A percentile compares a stretch with the other conserved stretches of the same genome.
Evolutionary conservation across 2,888 invertebrate genomes (phyloP).

Genomic region (Cephus nigrinus): DNA sequence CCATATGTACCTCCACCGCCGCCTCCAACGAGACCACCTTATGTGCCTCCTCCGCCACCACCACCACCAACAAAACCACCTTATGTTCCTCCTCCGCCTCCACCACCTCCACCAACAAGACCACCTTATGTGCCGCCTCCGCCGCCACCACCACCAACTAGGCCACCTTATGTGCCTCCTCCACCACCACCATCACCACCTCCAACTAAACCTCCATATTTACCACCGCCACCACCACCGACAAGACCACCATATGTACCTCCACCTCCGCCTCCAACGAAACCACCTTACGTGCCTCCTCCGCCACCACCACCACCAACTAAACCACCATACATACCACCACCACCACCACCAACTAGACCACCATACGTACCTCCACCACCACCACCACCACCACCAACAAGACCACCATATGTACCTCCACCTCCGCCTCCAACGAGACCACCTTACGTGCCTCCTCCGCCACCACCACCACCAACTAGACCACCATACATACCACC

Average conservation of each 20-base stretch:
- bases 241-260: too few relatives aligned
- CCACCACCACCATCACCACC: slow-evolving; percentile 16
- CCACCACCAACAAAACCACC: not conserved
- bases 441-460: slow-evolving; percentile 13
- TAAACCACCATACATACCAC: slow-evolving; percentile 9
- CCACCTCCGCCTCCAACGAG: slow-evolving; percentile 5
- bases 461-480: slow-evolving; percentile 6
- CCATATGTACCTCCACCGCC: slow-evolving; percentile 3
- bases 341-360: slow-evolving; percentile 23
- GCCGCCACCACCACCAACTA: slow-evolving; percentile 24
- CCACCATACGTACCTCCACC: slow-evolving; percentile 23
- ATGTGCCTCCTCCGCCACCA: slow-evolving; percentile 29
- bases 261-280: slow-evolving; percentile 16
- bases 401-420: not conserved
- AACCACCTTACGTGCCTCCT: slow-evolving; percentile 13
- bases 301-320: slow-evolving; percentile 15
- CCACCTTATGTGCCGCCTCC: too few relatives aligned
- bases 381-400: not conserved
- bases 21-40: slow-evolving; percentile 10
- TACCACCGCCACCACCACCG: not conserved
- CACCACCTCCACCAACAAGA: too few relatives aligned
- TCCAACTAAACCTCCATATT: slow-evolving; percentile 27
- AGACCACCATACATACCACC: slow-evolving; percentile 33
- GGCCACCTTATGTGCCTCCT: slow-evolving; percentile 21
- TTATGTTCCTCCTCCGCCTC: slow-evolving; percentile 3